Percentiles rank a stretch among this genome's conserved stretches.
Evolutionary conservation across 2,888 invertebrate species (phyloP).

Genomic region (Drosophila paranaensis): DNA sequence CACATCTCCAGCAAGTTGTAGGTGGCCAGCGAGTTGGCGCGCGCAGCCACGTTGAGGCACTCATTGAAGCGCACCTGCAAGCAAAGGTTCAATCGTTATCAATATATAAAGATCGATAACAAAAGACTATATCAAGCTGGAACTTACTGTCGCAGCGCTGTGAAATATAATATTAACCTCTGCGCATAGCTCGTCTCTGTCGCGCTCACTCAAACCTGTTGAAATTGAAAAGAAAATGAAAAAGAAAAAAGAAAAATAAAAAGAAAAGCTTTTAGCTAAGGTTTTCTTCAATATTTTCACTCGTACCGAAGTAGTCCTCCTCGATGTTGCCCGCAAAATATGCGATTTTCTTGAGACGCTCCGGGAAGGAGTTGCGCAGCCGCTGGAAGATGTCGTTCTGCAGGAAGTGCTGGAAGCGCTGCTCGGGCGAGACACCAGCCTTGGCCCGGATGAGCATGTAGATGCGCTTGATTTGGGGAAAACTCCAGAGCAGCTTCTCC

Average conservation of each 20-base stretch:
- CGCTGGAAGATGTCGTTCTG: conserved; percentile 91
- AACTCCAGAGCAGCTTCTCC: conserved; percentile 95
- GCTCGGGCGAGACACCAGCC: conserved; percentile 88
- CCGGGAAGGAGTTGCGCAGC: conserved; percentile 88
- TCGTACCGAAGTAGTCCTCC: conserved; percentile 78
- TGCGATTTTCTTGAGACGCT: conserved; percentile 88
- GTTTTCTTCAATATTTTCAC: conserved; percentile 31
- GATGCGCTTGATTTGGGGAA: conserved; percentile 91
- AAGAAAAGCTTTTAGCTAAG: conserved; percentile 1
- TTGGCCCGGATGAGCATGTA: conserved; percentile 93
- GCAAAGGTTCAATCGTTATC: background rate
- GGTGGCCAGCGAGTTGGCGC: conserved; percentile 95
- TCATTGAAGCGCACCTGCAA: conserved; percentile 93
- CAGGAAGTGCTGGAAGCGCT: conserved; percentile 90
- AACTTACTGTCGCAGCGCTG: conserved; percentile 93
- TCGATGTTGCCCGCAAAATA: conserved; percentile 91
- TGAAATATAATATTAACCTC: conserved; percentile 95
- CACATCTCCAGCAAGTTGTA: conserved; percentile 93
- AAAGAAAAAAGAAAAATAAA: background rate
- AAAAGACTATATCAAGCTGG: background rate
- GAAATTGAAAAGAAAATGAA: conserved; percentile 14
- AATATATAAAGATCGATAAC: background rate
- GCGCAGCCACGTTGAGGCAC: conserved; percentile 93
- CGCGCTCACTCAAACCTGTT: conserved; percentile 87
- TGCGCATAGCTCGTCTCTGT: conserved; percentile 87